Conservation (phyloP, 37 sponge, comb jelly and placozoan species). For the Diacarnus erythraeanus region DNA sequence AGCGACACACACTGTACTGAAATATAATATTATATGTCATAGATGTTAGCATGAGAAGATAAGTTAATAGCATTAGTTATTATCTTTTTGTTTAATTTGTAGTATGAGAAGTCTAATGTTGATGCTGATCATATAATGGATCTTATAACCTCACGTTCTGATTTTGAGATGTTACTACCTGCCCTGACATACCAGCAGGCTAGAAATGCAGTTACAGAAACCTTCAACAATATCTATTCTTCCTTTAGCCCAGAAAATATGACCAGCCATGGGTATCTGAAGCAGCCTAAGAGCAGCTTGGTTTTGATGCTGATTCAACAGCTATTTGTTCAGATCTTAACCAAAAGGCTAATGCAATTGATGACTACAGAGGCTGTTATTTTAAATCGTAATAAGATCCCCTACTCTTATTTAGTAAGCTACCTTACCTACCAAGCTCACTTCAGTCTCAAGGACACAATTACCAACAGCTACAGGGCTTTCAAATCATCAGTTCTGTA, state of each 20-base stretch:
- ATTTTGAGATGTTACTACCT: constrained; percentile 19
- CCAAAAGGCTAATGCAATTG: constrained; percentile 68
- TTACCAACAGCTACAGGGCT: constrained; percentile 23
- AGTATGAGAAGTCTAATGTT: constrained; percentile 17
- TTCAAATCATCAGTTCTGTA: constrained; percentile 19
- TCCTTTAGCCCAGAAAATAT: not conserved
- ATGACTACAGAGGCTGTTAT: constrained; percentile 75
- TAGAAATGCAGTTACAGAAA: constrained; percentile 30
- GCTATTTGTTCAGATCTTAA: constrained; percentile 42
- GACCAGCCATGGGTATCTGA: not conserved
- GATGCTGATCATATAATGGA: constrained; percentile 31
- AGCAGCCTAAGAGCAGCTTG: constrained; percentile 30
- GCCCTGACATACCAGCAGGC: constrained; percentile 15
- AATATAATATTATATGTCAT: too few relatives aligned
- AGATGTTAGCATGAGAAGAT: too few relatives aligned
- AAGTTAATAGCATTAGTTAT: too few relatives aligned
- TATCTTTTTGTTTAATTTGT: too few relatives aligned
- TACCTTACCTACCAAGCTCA: constrained; percentile 82
- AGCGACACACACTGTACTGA: too few relatives aligned
- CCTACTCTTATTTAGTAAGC: constrained; percentile 49
- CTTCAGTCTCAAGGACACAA: constrained; percentile 75
- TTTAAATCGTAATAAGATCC: constrained; percentile 49
- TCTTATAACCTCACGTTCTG: constrained; percentile 9
- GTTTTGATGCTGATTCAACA: constrained; percentile 48
- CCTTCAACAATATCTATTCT: constrained; percentile 20